These are phyloP conservation scores for Zaprionus lachaisei DNA, from an alignment of 1,140 invertebrate species.

Conservation along the genomic window DNA sequence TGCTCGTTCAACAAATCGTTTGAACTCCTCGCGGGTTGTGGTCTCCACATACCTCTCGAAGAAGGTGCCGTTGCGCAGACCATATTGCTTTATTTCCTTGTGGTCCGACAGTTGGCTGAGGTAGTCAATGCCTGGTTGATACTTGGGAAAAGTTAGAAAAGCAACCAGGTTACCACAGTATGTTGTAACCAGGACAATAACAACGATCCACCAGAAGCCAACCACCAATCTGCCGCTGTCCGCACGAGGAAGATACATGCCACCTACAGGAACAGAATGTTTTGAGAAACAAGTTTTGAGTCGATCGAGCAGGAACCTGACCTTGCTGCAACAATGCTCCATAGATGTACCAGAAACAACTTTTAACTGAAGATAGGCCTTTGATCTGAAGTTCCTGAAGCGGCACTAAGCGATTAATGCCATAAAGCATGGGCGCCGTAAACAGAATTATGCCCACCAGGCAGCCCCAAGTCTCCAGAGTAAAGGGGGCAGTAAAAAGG, in stretches of 20 bases:
- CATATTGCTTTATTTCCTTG: constrained; percentile 89
- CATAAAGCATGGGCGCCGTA: constrained; percentile 92
- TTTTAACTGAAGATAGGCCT: constrained; percentile 89
- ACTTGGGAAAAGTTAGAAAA: constrained; percentile 95
- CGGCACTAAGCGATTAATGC: constrained; percentile 90
- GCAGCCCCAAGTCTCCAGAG: constrained; percentile 92
- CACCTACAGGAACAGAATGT: constrained; percentile 86
- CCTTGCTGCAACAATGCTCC: constrained; percentile 96
- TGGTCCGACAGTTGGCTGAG: constrained; percentile 89
- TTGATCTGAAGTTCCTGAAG: constrained; percentile 88
- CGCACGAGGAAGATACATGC: constrained; percentile 92
- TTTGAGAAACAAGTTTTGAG: not conserved
- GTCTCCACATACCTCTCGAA: constrained; percentile 88
- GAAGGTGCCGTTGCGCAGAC: constrained; percentile 89
- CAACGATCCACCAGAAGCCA: constrained; percentile 96
- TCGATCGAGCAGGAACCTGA: constrained; percentile 74
- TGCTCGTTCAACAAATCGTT: constrained; percentile 78
- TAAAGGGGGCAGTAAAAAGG: constrained; percentile 94
- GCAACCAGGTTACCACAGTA: constrained; percentile 97
- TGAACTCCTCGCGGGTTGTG: constrained; percentile 72
- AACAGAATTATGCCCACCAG: constrained; percentile 89
- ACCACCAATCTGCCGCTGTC: constrained; percentile 95
- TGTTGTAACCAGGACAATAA: constrained; percentile 94
- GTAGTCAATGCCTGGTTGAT: constrained; percentile 90
- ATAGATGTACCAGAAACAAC: constrained; percentile 96